phyloP scores from a whole-genome alignment of 1,140 invertebrate genomes.

The Hycleus phaleratus region DNA sequence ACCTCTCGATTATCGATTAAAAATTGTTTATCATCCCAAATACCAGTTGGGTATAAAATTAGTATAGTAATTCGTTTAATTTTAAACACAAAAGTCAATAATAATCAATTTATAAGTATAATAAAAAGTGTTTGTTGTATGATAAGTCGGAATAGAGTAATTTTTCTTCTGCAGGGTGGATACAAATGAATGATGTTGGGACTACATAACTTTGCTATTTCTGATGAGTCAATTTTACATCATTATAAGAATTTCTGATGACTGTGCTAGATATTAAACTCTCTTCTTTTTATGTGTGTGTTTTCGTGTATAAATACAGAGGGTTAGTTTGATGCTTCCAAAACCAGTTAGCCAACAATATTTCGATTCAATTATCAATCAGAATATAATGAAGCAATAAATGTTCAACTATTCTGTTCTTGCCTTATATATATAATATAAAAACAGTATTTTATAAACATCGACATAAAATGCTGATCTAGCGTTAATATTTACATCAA shows the following conservation, averaged over 20 bases:
- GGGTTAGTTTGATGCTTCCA: conserved; percentile 6
- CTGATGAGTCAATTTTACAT: conserved; percentile 30
- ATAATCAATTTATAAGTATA: too few relatives aligned
- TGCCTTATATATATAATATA: too few relatives aligned
- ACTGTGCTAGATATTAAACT: conserved; percentile 22
- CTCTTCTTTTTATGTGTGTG: too few relatives aligned
- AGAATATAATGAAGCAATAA: conserved; percentile 16
- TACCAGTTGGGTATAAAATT: too few relatives aligned
- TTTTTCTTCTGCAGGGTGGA: too few relatives aligned
- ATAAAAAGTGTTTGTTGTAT: too few relatives aligned
- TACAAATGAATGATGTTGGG: too few relatives aligned
- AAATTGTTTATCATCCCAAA: too few relatives aligned
- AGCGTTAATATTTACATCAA: conserved; percentile 27
- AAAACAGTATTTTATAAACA: conserved; percentile 27
- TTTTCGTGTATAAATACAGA: neutral
- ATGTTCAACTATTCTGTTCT: conserved; percentile 20
- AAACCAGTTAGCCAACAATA: neutral
- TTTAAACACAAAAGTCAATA: too few relatives aligned
- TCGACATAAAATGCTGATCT: conserved; percentile 27
- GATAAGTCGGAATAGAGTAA: too few relatives aligned
- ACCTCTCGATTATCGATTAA: too few relatives aligned
- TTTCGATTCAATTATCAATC: conserved; percentile 5
- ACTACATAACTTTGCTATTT: neutral
- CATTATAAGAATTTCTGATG: conserved; percentile 26
- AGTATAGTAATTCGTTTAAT: too few relatives aligned